Base-by-base conservation (phyloP, 2,113 vertebrate species). In the Falcunculus frontatus region DNA sequence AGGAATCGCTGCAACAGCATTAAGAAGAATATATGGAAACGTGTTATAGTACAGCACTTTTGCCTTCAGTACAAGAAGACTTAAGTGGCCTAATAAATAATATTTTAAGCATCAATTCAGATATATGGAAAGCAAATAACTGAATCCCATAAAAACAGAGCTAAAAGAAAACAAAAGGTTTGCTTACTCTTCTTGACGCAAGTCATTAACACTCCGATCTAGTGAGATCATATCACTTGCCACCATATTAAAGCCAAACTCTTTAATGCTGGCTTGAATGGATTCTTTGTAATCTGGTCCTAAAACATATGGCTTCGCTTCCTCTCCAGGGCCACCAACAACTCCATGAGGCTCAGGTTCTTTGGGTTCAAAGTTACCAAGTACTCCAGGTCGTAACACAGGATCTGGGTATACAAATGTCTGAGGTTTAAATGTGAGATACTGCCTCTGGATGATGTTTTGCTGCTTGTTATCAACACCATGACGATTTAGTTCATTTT, bases 201-300 rank as follows among this genome's bases (percentile, higher is more conserved):
- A 97, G 94, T 99, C 99, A 87, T 97, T 98, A 96, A 99, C 97
- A 25, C 98, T 99, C 90, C 99, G 98, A 97, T 99, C 99, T 96
- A 99, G 97, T 1, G 99, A 99, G 98, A 99, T 99, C 99, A 99
- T 99, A 93, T 99, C 99, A 86, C 99, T 99, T 52, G 99, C 99
- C 94, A 99, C 99, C 99, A 99, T 99, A 97, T 99, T 99, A 98
- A 99, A 99, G 91, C 99, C 99, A 97, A 99, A 99, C 96, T 99
- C 99, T 95, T 99, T 99, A 97, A 99, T 98, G 97, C 99, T 99
- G 95, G 98, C 98, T 98, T 99, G 99, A 96, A 99, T 79, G 1
- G 98, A 95, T 14, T 99, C 98, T 96, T 99, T 99, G 97, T 99
- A 99, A 94, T 99, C 99, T 52, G 98, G 93, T 92, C 99, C 99